phyloP scores from a whole-genome alignment of 2,888 invertebrate genomes.

The Perizoma affinitatum region DNA sequence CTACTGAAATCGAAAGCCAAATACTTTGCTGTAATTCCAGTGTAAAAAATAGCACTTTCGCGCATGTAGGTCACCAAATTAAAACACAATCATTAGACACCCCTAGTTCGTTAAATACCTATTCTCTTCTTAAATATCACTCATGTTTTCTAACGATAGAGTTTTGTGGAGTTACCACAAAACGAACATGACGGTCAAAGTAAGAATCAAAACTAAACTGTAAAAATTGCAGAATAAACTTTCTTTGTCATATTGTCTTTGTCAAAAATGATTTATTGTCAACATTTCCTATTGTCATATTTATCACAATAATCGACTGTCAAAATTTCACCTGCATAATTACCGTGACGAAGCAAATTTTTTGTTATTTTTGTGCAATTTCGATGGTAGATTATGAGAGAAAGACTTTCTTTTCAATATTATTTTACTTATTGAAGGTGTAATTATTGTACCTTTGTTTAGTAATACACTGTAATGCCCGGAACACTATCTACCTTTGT shows the following conservation, averaged over 20 bases:
- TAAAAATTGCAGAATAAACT: conserved; percentile 37
- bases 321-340: conserved; percentile 63
- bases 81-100: too few species aligned
- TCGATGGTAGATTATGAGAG: conserved; percentile 60
- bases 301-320: conserved; percentile 37
- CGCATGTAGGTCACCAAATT: too few species aligned
- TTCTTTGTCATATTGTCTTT: conserved; percentile 41
- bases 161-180: not conserved
- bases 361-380: conserved; percentile 65
- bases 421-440: conserved; percentile 60
- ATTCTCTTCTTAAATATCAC: too few species aligned
- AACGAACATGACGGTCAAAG: conserved; percentile 42
- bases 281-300: conserved; percentile 11
- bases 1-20: too few species aligned
- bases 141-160: too few species aligned
- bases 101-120: too few species aligned
- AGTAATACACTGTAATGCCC: conserved; percentile 66
- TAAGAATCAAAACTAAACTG: conserved; percentile 35
- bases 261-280: conserved; percentile 5
- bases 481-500: conserved; percentile 71
- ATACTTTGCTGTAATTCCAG: too few species aligned
- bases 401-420: conserved; percentile 72
- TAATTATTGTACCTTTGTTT: conserved; percentile 75
- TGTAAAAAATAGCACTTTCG: too few species aligned
- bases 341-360: conserved; percentile 58